These are phyloP conservation scores for Cantharis rufa DNA, from an alignment of 2,888 invertebrate species.

Conservation along the genomic window DNA sequence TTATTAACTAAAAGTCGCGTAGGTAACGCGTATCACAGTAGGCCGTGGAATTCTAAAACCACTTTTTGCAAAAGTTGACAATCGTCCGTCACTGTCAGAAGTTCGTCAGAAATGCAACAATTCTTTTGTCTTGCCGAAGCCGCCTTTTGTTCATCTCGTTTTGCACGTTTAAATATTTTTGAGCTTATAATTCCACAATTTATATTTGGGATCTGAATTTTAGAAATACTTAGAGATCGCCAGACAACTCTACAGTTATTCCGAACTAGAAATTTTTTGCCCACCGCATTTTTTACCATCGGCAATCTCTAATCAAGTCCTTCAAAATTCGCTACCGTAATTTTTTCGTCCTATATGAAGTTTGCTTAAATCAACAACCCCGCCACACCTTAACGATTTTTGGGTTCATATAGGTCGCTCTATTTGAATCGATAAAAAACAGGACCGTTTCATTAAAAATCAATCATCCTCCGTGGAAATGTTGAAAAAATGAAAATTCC, in stretches of 20 bases:
- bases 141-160: conserved; percentile 28
- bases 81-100: conserved; percentile 36
- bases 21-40: conserved; percentile 24
- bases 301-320: not conserved
- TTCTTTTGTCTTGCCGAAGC: conserved; percentile 30
- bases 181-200: conserved; percentile 41
- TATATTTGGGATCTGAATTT: conserved; percentile 38
- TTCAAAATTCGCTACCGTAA: not conserved
- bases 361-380: not conserved
- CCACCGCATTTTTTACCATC: not conserved
- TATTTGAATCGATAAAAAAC: not conserved
- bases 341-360: not conserved
- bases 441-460: not conserved
- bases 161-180: conserved; percentile 33
- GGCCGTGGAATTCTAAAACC: conserved; percentile 30
- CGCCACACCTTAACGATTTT: not conserved
- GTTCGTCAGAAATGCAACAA: conserved; percentile 35
- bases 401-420: not conserved
- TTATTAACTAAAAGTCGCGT: conserved; percentile 27
- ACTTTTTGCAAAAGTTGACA: conserved; percentile 34
- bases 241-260: conserved; percentile 22
- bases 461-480: not conserved
- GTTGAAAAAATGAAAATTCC: not conserved
- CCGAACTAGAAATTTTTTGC: conserved; percentile 7
- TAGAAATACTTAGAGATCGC: conserved; percentile 36